phyloP scores from a whole-genome alignment of 1,140 invertebrate genomes.

The Drosophila athabasca region DNA sequence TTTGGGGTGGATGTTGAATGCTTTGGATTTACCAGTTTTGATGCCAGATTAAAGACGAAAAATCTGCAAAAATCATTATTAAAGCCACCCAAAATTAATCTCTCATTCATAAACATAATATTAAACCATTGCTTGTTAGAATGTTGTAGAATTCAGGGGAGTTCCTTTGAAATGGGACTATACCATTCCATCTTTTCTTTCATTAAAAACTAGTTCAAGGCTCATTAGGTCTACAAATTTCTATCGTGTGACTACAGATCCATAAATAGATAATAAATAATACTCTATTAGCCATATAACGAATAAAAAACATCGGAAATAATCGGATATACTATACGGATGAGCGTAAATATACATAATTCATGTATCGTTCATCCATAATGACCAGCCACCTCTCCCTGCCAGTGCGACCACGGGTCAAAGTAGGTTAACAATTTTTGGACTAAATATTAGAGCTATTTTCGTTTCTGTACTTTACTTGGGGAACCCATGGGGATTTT shows the following conservation, averaged over 20 bases:
- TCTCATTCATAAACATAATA: too few species aligned
- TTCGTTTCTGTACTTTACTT: background rate
- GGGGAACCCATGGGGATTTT: background rate
- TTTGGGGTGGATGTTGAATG: too few species aligned
- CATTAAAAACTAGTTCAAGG: constrained; percentile 28
- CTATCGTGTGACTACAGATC: constrained; percentile 21
- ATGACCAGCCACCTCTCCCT: constrained; percentile 10
- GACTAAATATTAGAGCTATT: constrained; percentile 2
- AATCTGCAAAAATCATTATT: too few species aligned
- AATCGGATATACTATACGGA: constrained; percentile 13
- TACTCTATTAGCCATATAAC: background rate
- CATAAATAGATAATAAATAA: constrained; percentile 33
- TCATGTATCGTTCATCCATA: constrained; percentile 36
- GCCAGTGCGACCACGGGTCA: constrained; percentile 1
- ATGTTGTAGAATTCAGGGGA: too few species aligned
- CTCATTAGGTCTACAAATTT: constrained; percentile 4
- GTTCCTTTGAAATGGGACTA: too few species aligned
- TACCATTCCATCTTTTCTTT: too few species aligned
- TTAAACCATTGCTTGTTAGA: too few species aligned
- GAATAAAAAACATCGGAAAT: constrained; percentile 10
- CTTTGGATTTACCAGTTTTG: too few species aligned
- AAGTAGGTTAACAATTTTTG: constrained; percentile 8
- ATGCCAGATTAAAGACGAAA: too few species aligned
- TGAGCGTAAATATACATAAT: constrained; percentile 45
- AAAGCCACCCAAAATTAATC: too few species aligned